A percentile compares a stretch with the other conserved stretches of the same genome.
phyloP scores from a whole-genome alignment of 2,888 invertebrate species.

The Ophioninae sp. region DNA sequence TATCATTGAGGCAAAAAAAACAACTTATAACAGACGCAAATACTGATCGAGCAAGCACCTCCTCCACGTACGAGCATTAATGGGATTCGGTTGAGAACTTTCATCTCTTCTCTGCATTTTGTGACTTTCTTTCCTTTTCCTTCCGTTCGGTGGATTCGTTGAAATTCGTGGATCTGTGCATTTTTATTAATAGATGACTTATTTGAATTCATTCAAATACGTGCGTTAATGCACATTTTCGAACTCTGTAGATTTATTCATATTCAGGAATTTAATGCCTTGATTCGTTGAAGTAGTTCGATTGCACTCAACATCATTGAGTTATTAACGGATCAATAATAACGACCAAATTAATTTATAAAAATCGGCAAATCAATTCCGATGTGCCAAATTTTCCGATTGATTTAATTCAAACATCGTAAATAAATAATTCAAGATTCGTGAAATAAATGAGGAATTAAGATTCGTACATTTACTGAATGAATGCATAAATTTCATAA shows the following conservation, averaged over 20 bases:
- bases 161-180: background rate
- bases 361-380: background rate
- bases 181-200: background rate
- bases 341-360: background rate
- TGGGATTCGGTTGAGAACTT: conserved; percentile 28
- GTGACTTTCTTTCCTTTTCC: background rate
- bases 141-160: background rate
- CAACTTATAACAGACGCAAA: conserved; percentile 56
- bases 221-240: background rate
- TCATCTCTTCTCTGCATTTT: background rate
- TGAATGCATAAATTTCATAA: background rate
- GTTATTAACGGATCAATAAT: too few relatives aligned
- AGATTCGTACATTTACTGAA: background rate
- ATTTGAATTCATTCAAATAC: background rate
- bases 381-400: background rate
- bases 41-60: conserved; percentile 57
- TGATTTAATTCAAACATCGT: background rate
- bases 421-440: too few relatives aligned
- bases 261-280: background rate
- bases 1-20: conserved; percentile 25
- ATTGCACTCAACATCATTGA: background rate
- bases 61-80: conserved; percentile 32
- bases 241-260: background rate
- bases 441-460: too few relatives aligned
- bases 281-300: background rate